Evolutionary conservation across 2,797 vertebrate genomes (phyloP), one percentile per base, ranked within the genome.

Genomic region (Microtus californicus): DNA sequence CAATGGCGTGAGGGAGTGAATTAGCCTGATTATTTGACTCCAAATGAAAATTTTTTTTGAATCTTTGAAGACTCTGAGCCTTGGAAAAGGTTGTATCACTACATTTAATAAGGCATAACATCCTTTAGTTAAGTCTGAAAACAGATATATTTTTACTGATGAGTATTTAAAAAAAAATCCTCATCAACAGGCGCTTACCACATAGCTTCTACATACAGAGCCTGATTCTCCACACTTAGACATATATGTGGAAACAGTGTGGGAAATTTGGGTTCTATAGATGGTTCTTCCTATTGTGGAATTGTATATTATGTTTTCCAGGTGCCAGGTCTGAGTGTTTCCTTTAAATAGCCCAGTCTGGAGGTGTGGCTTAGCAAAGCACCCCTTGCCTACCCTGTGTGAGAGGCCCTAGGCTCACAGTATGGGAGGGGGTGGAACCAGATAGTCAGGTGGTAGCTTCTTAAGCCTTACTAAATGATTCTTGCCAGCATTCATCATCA

Each of bases 101-200:
- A 3, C n/a, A n/a, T 92, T 87, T 95, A 77, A 82, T 63, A 85
- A 95, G 48, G 51, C 80, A 63, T 48, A 31, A 5, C 29, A 92
- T 59, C 9, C 9, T 40, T 86, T 91, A 87, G 10, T 71, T 59
- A 63, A 45, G 14, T 76, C 77, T 83, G 27, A 94, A 95, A 92
- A 89, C 31, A 90, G 89, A 67, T 37, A 43, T 54, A 89, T 51
- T 91, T 95, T 95, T 90, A 67, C 63, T 83, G 54, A 59, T 6
- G 67, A 31, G 65, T 10, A 76, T 87, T 43, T 40, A 0, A 11
- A 37, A 25, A 17, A 73, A 69, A 31, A 67, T 5, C 8, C 87
- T 73, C 78, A 77, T 80, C 69, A 91, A 61, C 56, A 91, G 89
- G 65, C 88, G 74, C 43, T 89, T 86, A 45, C 71, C 67, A 87